Conservation (phyloP, 2,113 vertebrate species). For the Procapra przewalskii region DNA sequence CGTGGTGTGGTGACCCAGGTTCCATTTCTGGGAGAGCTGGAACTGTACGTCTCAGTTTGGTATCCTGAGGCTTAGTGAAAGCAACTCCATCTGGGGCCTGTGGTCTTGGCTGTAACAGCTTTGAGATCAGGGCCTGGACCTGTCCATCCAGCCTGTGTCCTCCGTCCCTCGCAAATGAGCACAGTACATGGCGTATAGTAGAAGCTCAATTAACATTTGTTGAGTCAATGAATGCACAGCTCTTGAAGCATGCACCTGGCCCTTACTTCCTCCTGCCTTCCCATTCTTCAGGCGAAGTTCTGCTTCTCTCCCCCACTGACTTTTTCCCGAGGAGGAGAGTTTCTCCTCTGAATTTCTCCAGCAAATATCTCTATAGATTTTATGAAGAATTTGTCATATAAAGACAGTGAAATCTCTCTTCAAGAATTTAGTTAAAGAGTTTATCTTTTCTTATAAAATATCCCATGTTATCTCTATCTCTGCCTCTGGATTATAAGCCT, state of each 20-base stretch:
- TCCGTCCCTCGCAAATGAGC: not conserved
- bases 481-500: not conserved
- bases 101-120: not conserved
- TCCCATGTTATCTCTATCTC: not conserved
- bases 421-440: not conserved
- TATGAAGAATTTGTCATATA: not conserved
- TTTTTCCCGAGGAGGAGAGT: not conserved
- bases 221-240: not conserved
- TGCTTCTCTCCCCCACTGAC: not conserved
- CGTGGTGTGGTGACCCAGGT: not conserved
- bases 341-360: not conserved
- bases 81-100: not conserved
- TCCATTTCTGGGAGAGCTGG: not conserved
- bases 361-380: not conserved
- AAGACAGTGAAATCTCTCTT: not conserved
- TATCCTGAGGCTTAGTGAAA: not conserved
- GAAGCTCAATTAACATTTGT: not conserved
- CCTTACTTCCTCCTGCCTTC: not conserved
- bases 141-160: not conserved
- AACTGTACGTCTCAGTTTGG: not conserved
- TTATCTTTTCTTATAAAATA: not conserved
- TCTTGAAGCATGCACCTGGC: not conserved
- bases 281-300: not conserved
- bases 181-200: not conserved
- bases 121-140: not conserved